These are phyloP conservation scores for Epicampocera succincta DNA, from an alignment of 2,888 invertebrate species.

Conservation along the genomic window DNA sequence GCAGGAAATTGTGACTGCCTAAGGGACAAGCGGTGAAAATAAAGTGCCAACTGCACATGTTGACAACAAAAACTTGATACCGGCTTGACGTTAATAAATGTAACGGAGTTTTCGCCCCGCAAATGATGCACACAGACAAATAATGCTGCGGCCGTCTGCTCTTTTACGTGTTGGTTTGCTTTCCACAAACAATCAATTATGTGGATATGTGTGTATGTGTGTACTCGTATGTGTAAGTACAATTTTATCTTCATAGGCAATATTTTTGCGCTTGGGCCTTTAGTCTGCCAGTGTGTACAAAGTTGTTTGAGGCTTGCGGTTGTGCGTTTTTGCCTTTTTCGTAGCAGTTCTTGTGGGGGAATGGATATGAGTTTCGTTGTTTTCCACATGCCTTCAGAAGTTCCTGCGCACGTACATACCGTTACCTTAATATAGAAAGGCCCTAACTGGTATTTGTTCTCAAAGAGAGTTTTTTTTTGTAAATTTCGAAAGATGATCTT, in stretches of 20 bases:
- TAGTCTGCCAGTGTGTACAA: neutral
- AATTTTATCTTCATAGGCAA: neutral
- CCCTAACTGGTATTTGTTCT: too few relatives aligned
- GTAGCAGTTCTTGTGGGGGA: neutral
- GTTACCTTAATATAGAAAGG: too few relatives aligned
- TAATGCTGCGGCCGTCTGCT: constrained; percentile 40
- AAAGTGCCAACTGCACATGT: neutral
- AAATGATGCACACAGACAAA: constrained; percentile 33
- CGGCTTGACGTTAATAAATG: neutral
- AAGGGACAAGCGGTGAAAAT: neutral
- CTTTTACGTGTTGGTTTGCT: constrained; percentile 13
- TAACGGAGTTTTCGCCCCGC: neutral
- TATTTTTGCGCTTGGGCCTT: too few relatives aligned
- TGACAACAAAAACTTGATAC: neutral
- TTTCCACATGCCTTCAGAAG: neutral
- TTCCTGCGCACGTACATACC: neutral
- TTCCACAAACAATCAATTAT: neutral
- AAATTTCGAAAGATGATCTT: too few relatives aligned
- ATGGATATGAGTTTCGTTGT: constrained; percentile 45
- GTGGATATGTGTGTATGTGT: too few relatives aligned
- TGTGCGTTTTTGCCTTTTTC: neutral
- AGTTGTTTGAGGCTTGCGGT: neutral
- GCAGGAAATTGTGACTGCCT: neutral
- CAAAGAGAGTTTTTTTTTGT: too few relatives aligned
- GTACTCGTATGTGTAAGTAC: neutral